Evolutionary conservation across 2,113 vertebrate genomes (phyloP), one percentile per base, ranked within the genome.

Genomic region (Cebidichthys violaceus): DNA sequence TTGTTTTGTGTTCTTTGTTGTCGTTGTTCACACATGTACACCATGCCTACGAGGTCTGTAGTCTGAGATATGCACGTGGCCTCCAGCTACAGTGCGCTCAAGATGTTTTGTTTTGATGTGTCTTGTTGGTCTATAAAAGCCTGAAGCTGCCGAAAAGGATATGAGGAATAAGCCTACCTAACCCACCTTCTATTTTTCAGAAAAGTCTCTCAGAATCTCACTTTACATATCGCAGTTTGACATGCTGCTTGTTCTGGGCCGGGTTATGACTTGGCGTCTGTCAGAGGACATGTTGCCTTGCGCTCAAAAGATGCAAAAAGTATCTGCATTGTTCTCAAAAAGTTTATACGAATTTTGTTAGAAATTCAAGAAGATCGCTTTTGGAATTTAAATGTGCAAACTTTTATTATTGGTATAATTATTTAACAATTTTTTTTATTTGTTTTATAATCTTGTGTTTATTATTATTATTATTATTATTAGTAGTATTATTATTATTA

Each of bases 71-170:
- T 0, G 24, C 59, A n/a, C 18, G 47, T 41, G 31, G 14, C 65
- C 31, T 70, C 57, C 50, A 79, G 55, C 52, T 39, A 17, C 45
- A 18, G 27, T 33, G 7, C 7, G 57, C 55, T 35, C 20, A 15
- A 52, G 31, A 33, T 33, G 61, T 27, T 75, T n/a, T 50, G 47
- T 77, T 69, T 33, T 18, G 47, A 71, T 79, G n/a, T 59, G 54
- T 60, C 27, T 60, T 43, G 33, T 57, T 39, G 33, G 61, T 74
- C 15, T 43, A n/a, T 50, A 18, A n/a, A 83, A 54, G n/a, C 35
- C 41, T 47, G 35, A 70, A 27, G 43, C 50, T 64, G 52, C 0
- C 18, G 11, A 24, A 35, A 31, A 27, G 17, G 31, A 70, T 10
- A 14, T 20, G 8, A 67, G 22, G 9, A 71, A 29, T 43, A 70